phyloP scores from a whole-genome alignment of 1,140 invertebrate species.

The Asbolus verrucosus region DNA sequence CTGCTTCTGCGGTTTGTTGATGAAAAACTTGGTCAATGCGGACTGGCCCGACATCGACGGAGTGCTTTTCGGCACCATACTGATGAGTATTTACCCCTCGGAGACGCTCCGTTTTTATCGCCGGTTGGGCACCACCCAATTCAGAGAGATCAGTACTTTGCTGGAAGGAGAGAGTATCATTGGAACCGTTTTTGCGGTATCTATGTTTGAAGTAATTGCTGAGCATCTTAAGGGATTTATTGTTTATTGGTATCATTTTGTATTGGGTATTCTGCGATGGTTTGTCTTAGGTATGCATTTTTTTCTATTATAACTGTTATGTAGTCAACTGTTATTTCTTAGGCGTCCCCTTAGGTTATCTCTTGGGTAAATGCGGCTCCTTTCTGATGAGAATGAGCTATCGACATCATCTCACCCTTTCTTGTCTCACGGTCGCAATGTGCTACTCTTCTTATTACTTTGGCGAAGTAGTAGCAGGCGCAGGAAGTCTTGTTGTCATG shows the following conservation, averaged over 20 bases:
- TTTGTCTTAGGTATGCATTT: neutral
- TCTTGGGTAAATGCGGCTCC: neutral
- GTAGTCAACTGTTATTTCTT: neutral
- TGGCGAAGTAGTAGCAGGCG: neutral
- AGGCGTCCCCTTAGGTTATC: neutral
- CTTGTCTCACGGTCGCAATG: neutral
- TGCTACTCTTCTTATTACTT: neutral
- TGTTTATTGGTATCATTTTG: slow-evolving; percentile 13
- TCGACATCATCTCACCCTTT: neutral
- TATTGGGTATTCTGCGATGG: neutral
- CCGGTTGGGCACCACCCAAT: neutral
- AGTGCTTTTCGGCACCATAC: neutral
- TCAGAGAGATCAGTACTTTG: neutral
- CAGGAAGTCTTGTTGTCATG: slow-evolving; percentile 1
- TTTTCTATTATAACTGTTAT: neutral
- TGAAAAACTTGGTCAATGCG: neutral
- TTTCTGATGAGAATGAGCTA: too few species aligned
- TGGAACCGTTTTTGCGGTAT: neutral
- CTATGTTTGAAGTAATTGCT: neutral
- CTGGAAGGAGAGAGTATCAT: slow-evolving; percentile 1
- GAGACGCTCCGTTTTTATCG: neutral
- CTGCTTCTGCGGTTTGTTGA: neutral
- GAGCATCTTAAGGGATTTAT: neutral
- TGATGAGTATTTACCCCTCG: neutral
- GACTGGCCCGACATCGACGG: neutral